These are phyloP conservation scores for Junco hyemalis DNA, from an alignment of 2,113 vertebrate genomes.

Conservation along the genomic window DNA sequence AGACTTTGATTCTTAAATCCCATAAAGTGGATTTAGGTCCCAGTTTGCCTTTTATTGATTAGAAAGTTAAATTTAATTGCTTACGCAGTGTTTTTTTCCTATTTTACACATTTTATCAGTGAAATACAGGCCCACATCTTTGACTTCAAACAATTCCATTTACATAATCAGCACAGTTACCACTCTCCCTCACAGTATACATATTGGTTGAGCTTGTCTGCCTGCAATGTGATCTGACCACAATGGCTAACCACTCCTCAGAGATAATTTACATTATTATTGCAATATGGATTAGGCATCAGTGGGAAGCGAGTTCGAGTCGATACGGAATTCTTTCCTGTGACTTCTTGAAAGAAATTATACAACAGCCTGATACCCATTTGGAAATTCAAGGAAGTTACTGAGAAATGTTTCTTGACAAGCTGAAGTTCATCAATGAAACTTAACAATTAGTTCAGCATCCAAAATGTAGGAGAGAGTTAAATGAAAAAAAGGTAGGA, in stretches of 20 bases:
- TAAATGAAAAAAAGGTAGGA: neutral
- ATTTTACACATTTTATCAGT: constrained; percentile 57
- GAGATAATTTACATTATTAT: constrained; percentile 53
- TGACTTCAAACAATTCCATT: constrained; percentile 54
- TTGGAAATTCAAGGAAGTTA: neutral
- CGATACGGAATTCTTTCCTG: constrained; percentile 6
- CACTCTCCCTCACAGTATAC: neutral
- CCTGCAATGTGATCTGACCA: constrained; percentile 30
- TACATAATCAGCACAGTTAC: constrained; percentile 56
- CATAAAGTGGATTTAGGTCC: constrained; percentile 58
- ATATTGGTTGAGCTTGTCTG: neutral
- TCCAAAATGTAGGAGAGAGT: neutral
- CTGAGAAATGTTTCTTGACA: neutral
- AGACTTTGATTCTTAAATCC: constrained; percentile 62
- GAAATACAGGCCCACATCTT: constrained; percentile 46
- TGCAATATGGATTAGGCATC: constrained; percentile 53
- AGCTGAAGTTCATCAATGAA: neutral
- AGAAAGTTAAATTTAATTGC: constrained; percentile 63
- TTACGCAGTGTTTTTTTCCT: neutral
- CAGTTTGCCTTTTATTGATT: constrained; percentile 54
- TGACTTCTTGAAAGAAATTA: constrained; percentile 27
- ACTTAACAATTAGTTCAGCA: neutral
- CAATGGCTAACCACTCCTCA: neutral
- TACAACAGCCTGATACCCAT: neutral
- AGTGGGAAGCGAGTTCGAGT: neutral